Evolutionary conservation across 2,888 invertebrate genomes (phyloP).

Genomic region (Sarcophaga subvicina): DNA sequence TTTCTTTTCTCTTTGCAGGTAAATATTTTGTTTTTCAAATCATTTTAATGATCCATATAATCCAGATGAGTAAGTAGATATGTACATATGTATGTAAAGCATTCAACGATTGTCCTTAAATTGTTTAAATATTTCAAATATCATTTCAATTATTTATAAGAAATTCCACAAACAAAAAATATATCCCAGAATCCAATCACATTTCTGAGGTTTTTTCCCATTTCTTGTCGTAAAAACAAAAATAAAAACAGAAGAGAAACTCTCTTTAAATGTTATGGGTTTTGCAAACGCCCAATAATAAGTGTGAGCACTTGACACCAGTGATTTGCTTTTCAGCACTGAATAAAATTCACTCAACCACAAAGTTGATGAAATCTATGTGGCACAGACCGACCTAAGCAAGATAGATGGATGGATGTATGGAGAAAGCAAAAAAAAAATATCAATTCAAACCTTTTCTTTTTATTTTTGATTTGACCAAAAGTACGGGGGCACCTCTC

Average conservation of each 20-base stretch:
- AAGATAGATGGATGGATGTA: background rate
- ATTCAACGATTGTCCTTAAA: slow-evolving; percentile 5
- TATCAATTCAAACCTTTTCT: background rate
- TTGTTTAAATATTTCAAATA: slow-evolving; percentile 1
- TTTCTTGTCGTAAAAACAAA: background rate
- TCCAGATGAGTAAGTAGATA: background rate
- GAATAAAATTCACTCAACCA: slow-evolving; percentile 67
- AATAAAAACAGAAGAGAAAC: slow-evolving; percentile 1
- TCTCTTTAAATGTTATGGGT: background rate
- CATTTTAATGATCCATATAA: background rate
- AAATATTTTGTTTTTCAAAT: slow-evolving; percentile 28
- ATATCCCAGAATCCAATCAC: slow-evolving; percentile 6
- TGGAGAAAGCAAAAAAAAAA: background rate
- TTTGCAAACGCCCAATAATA: background rate
- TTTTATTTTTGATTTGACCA: slow-evolving; percentile 29
- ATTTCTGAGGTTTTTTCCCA: slow-evolving; percentile 27
- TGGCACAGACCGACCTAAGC: slow-evolving; percentile 18
- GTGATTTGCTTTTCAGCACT: slow-evolving; percentile 40
- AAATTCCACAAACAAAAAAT: background rate
- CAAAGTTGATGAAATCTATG: slow-evolving; percentile 68
- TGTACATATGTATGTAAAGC: background rate
- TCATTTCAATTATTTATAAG: background rate
- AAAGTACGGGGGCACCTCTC: slow-evolving; percentile 5
- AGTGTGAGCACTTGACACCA: background rate
- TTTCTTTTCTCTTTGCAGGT: slow-evolving; percentile 40